Conservation (phyloP, 2,888 invertebrate genomes). For the Tridacna gigas region DNA sequence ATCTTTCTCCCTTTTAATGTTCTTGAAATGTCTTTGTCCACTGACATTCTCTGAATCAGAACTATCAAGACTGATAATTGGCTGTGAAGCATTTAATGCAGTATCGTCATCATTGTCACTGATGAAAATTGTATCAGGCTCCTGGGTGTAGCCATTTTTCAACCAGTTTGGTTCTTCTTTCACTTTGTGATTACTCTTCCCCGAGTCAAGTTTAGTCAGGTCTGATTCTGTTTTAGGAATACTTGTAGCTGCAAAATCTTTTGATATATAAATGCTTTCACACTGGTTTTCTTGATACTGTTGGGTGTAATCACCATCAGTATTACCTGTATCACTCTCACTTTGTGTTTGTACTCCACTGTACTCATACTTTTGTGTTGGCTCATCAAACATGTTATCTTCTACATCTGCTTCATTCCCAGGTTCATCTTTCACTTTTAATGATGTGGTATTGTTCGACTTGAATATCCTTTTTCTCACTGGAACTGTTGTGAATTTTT, state of each 20-base stretch:
- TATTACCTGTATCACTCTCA: neutral
- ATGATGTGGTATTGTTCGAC: neutral
- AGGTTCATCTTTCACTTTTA: constrained; percentile 16
- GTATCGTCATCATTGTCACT: constrained; percentile 60
- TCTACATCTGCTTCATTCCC: constrained; percentile 58
- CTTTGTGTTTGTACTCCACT: neutral
- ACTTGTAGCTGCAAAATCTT: constrained; percentile 1
- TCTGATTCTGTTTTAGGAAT: neutral
- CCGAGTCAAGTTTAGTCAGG: neutral
- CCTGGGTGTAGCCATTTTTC: constrained; percentile 57
- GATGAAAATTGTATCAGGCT: constrained; percentile 56
- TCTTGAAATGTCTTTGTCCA: neutral
- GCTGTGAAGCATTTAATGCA: constrained; percentile 43
- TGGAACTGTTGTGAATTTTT: neutral
- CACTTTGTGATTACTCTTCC: constrained; percentile 7
- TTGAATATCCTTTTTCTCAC: constrained; percentile 4
- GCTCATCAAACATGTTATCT: constrained; percentile 22
- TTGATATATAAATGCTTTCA: constrained; percentile 19
- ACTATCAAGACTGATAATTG: constrained; percentile 29
- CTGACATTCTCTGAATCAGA: constrained; percentile 36
- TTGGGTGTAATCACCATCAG: neutral
- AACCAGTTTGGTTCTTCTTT: constrained; percentile 57
- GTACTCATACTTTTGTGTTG: neutral
- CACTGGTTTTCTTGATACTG: neutral
- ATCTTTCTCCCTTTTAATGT: constrained; percentile 9